These are phyloP conservation scores for Pollenia griseotomentosa DNA, from an alignment of 2,888 invertebrate species.

Conservation along the genomic window DNA sequence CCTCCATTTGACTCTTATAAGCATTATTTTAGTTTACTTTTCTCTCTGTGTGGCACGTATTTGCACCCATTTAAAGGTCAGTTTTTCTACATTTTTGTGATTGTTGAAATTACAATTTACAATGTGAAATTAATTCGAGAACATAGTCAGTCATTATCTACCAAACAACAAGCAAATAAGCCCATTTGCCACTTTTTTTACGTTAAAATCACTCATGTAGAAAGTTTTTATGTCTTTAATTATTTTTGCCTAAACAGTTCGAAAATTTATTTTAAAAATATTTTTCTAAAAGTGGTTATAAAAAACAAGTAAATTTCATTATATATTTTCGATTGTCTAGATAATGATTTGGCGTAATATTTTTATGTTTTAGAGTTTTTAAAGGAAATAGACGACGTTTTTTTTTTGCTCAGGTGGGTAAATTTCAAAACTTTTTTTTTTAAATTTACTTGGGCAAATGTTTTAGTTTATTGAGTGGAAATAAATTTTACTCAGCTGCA, in stretches of 20 bases:
- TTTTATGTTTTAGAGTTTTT: background rate
- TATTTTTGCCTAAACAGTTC: slow-evolving; percentile 5
- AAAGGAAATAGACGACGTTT: background rate
- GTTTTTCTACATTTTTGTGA: slow-evolving; percentile 31
- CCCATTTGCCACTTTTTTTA: background rate
- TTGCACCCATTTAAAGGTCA: slow-evolving; percentile 48
- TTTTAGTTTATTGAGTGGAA: slow-evolving; percentile 56
- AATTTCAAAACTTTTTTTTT: background rate
- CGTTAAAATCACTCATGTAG: slow-evolving; percentile 58
- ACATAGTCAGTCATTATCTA: slow-evolving; percentile 44
- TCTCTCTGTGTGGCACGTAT: slow-evolving; percentile 38
- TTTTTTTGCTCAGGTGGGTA: slow-evolving; percentile 54
- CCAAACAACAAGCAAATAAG: background rate
- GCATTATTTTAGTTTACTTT: background rate
- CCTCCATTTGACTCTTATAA: too few relatives aligned
- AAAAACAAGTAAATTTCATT: slow-evolving; percentile 63
- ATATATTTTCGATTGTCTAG: slow-evolving; percentile 40
- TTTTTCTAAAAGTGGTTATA: background rate
- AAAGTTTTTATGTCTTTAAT: slow-evolving; percentile 53
- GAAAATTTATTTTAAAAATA: background rate
- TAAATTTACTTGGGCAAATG: slow-evolving; percentile 47
- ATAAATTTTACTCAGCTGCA: slow-evolving; percentile 44
- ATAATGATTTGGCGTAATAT: slow-evolving; percentile 61
- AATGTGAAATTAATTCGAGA: slow-evolving; percentile 62
- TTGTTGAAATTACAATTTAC: background rate